Evolutionary conservation across 2,797 vertebrate species (phyloP), one percentile per base, ranked within the genome.

Genomic region (Cryptoprocta ferox): DNA sequence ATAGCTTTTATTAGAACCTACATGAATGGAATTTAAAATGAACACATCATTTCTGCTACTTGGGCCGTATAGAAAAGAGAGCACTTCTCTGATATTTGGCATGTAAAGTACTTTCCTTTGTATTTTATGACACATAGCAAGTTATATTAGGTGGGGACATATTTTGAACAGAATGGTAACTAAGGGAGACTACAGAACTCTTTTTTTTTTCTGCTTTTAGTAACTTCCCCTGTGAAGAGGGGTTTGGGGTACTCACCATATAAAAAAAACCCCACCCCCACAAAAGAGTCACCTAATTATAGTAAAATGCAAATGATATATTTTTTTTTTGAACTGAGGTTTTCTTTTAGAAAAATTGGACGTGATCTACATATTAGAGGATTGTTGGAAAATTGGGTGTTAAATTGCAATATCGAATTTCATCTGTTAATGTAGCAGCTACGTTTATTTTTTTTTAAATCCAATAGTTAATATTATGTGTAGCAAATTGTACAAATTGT

Each of bases 1-100:
- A 99, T 99, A 98, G 99, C 98, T 98, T 99, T 98, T 99, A 99
- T 99, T 99, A 99, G 98, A 97, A 98, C 84, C 98, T 98, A 98
- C 99, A 99, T 98, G 99, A 99, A 98, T 98, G 97, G 99, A 99
- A 99, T 99, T 98, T 98, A 96, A 98, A 99, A 99, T 98, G 98
- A 99, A 99, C 97, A 98, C 98, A 98, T 98, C 96, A 97, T 98
- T 98, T 98, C 98, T 98, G 98, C 97, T 97, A 98, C 96, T 98
- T 85, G 96, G 92, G 96, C 97, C 21, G 94, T 98, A 97, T 97
- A 98, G 97, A 98, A 98, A 95, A 98, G 93, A 98, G 98, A 98
- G 80, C 0, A 2, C 76, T 97, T 98, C 98, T 98, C 98, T 98
- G 98, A 98, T 98, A 98, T 98, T 99, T 98, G 98, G 98, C 94